phyloP scores from a whole-genome alignment of 2,888 invertebrate genomes.

The Zygothrica quintamaculata region DNA sequence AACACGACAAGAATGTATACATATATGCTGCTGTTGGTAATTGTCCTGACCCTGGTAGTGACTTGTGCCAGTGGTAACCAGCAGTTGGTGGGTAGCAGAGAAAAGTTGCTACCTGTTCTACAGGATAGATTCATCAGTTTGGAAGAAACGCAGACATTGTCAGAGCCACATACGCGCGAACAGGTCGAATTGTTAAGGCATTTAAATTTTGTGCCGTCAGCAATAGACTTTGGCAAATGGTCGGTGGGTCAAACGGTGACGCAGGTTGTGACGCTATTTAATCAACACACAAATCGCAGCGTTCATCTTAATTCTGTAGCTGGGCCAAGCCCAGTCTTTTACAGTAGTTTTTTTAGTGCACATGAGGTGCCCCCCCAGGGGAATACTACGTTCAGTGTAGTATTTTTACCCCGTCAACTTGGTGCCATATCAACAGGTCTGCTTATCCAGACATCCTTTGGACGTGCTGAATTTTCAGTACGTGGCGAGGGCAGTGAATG shows the following conservation, averaged over 20 bases:
- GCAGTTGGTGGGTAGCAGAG: constrained; percentile 43
- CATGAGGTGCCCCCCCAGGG: constrained; percentile 96
- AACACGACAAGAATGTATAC: constrained; percentile 48
- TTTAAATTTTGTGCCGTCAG: constrained; percentile 85
- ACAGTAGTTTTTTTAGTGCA: constrained; percentile 98
- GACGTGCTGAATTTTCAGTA: constrained; percentile 94
- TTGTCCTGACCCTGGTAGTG: constrained; percentile 38
- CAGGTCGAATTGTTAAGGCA: constrained; percentile 77
- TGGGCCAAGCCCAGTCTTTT: constrained; percentile 97
- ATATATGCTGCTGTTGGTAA: constrained; percentile 33
- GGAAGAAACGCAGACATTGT: constrained; percentile 60
- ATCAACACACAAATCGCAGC: constrained; percentile 93
- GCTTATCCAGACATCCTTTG: constrained; percentile 97
- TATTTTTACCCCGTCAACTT: constrained; percentile 96
- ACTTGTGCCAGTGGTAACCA: constrained; percentile 31
- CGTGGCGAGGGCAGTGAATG: constrained; percentile 94
- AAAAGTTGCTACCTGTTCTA: constrained; percentile 48
- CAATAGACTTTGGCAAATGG: constrained; percentile 87
- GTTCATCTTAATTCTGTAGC: constrained; percentile 97
- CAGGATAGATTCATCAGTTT: constrained; percentile 49
- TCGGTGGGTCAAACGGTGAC: constrained; percentile 94
- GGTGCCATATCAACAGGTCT: constrained; percentile 94
- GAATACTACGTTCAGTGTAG: constrained; percentile 97
- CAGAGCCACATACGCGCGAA: constrained; percentile 59
- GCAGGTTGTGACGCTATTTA: constrained; percentile 93